Conservation (phyloP, 2,113 vertebrate genomes). For the Hydropotes inermis region DNA sequence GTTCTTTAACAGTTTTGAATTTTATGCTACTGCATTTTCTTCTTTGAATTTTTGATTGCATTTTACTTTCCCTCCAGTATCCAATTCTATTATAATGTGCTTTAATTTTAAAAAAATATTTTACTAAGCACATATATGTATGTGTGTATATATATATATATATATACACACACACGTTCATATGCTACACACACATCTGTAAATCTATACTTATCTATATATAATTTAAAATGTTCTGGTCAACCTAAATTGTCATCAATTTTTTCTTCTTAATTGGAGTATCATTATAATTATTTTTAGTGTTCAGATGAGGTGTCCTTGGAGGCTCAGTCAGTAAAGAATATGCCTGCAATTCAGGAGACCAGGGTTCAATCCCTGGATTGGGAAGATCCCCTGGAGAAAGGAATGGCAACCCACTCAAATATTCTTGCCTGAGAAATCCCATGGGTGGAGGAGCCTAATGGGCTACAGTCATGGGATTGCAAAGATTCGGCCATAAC, state of each 20-base stretch:
- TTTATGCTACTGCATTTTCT: background rate
- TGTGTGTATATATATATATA: background rate
- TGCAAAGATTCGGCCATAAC: background rate
- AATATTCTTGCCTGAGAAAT: background rate
- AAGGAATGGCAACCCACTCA: background rate
- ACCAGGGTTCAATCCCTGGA: background rate
- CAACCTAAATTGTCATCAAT: background rate
- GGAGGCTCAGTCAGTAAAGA: background rate
- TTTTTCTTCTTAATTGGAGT: background rate
- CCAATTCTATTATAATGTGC: background rate
- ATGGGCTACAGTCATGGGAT: background rate
- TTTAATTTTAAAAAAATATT: background rate
- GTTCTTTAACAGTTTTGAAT: background rate
- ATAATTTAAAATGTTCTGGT: background rate
- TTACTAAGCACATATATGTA: background rate
- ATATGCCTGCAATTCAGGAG: background rate
- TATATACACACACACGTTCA: too few relatives aligned
- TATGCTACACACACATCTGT: background rate
- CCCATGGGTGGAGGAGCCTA: background rate
- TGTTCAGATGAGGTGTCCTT: background rate
- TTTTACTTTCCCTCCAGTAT: background rate
- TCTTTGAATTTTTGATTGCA: background rate
- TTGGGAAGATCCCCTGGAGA: background rate
- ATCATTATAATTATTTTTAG: background rate
- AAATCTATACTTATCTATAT: background rate